Evolutionary conservation across 2,797 vertebrate species (phyloP), one percentile per base, ranked within the genome.

Genomic region (Dallia pectoralis): DNA sequence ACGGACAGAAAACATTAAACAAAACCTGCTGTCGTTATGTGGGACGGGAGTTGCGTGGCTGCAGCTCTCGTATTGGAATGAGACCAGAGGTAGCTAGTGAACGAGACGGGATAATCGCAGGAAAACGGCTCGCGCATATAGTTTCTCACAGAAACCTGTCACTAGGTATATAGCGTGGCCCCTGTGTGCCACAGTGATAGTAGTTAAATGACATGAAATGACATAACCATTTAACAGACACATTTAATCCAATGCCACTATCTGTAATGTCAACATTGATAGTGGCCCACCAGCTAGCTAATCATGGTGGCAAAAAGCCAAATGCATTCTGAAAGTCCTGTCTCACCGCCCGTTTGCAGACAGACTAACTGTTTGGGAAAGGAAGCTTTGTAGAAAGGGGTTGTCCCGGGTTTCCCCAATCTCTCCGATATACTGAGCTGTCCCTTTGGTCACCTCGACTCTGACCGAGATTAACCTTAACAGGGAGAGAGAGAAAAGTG

Each of bases 1-100:
- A 53, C 49, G 19, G 49, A 51, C 49, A 51, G 49, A 53, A 53
- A 53, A 53, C 49, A 53, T n/a, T n/a, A 53, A 53, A 53, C 49
- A n/a, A 51, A 4, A 19, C 19, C 51, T 53, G 19, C 51, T 19
- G 16, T 22, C n/a, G 51, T 53, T 8, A 7, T n/a, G 51, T 19
- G 8, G 19, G 51, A 53, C 8, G 51, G 51, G 18, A 53, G 18
- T 19, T 18, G 16, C 51, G 51, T 8, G 51, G 51, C 1, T 19
- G 19, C 8, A 2, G 51, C 51, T 19, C 51, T 19, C n/a, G n/a
- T 19, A 53, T 53, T 18, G 7, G 19, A 53, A 53, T 6, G n/a
- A 53, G 51, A 53, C 4, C 51, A 8, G 18, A 19, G 51, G 33
- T 36, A 36, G 33, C 33, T 36, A 36, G 51, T 8, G 19, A 53